Percentiles rank a stretch among this genome's conserved stretches.
These are phyloP conservation scores for Clitarchus hookeri DNA, from an alignment of 2,888 invertebrate species.

Conservation along the genomic window DNA sequence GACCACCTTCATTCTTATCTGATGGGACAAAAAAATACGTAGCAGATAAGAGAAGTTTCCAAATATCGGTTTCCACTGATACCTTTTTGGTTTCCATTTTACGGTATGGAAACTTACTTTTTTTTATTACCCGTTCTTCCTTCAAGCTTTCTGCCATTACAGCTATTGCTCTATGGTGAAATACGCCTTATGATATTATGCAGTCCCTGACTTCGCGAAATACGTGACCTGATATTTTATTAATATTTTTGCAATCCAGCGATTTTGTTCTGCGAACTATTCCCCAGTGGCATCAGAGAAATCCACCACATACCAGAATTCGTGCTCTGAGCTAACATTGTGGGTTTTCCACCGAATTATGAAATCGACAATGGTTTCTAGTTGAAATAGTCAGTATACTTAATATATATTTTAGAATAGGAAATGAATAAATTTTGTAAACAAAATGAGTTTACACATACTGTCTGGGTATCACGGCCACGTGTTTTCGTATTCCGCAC, in stretches of 20 bases:
- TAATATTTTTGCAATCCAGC: neutral
- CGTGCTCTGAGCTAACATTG: too few species aligned
- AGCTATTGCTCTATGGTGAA: neutral
- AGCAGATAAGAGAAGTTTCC: neutral
- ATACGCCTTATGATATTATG: neutral
- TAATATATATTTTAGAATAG: too few species aligned
- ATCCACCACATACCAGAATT: too few species aligned
- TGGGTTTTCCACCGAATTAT: too few species aligned
- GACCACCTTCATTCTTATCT: neutral
- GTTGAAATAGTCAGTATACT: too few species aligned
- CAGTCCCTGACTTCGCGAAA: neutral
- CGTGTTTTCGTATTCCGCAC: too few species aligned
- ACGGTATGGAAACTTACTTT: neutral
- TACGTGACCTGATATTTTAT: neutral
- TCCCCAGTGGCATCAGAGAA: neutral
- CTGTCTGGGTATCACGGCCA: too few species aligned
- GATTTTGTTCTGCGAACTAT: neutral
- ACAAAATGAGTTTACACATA: too few species aligned
- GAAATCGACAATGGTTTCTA: too few species aligned
- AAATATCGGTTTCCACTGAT: neutral
- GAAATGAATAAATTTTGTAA: too few species aligned
- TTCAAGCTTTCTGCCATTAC: neutral
- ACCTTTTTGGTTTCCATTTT: constrained; percentile 1
- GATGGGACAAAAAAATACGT: neutral
- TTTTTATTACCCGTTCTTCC: neutral